These are phyloP conservation scores for Lithobates pipiens DNA, from an alignment of 2,797 vertebrate species.

Conservation along the genomic window DNA sequence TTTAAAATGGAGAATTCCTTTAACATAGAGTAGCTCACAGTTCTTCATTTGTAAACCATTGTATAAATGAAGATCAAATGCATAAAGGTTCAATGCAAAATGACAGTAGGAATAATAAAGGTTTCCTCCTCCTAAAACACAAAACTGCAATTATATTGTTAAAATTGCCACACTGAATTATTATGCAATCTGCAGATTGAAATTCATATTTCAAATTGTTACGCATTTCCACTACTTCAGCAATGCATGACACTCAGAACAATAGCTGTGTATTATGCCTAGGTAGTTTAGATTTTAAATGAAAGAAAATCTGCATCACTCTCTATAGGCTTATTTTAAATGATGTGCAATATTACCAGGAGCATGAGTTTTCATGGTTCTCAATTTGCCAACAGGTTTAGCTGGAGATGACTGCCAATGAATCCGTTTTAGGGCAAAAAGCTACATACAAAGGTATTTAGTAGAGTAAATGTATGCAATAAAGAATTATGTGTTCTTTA, in stretches of 20 bases:
- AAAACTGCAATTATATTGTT: conserved; percentile 12
- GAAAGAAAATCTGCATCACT: conserved; percentile 33
- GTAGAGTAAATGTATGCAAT: too few species aligned
- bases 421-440: not conserved
- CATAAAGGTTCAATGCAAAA: conserved; percentile 8
- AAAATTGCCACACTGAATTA: conserved; percentile 15
- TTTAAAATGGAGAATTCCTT: not conserved
- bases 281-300: conserved; percentile 33
- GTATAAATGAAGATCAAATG: not conserved
- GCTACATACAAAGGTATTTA: too few species aligned
- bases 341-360: not conserved
- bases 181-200: conserved; percentile 9
- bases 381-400: not conserved
- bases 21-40: not conserved
- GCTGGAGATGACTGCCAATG: not conserved
- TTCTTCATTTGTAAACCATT: not conserved
- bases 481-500: too few species aligned
- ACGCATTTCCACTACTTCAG: conserved; percentile 10
- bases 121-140: not conserved
- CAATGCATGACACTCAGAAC: conserved; percentile 14
- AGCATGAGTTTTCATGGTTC: not conserved
- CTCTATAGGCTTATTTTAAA: conserved; percentile 15
- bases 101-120: conserved; percentile 9
- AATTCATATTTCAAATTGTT: conserved; percentile 32
- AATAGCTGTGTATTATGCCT: conserved; percentile 16